Evolutionary conservation across 1,140 invertebrate species (phyloP).

Genomic region (Cherax quadricarinatus): DNA sequence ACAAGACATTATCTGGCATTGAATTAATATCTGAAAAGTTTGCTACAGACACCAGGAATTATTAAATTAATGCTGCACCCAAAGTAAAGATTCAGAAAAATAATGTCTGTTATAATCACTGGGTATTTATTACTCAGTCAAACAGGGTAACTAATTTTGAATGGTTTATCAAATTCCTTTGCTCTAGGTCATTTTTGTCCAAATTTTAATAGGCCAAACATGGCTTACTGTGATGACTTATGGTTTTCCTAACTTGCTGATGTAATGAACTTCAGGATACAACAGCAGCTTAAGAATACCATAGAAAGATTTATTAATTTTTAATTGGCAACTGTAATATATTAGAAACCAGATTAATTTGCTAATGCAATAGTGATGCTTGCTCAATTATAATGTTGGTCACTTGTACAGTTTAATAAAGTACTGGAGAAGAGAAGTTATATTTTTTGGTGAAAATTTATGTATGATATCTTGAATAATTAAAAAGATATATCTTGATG

Average conservation of each 20-base stretch:
- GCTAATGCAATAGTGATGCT: constrained; percentile 48
- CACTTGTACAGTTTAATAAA: constrained; percentile 45
- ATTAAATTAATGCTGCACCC: neutral
- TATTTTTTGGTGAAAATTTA: constrained; percentile 52
- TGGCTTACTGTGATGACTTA: constrained; percentile 21
- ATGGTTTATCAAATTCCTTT: constrained; percentile 16
- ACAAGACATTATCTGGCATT: neutral
- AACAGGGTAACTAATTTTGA: constrained; percentile 35
- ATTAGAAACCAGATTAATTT: constrained; percentile 32
- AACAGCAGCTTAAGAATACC: constrained; percentile 18
- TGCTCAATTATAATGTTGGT: constrained; percentile 56
- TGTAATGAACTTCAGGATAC: neutral
- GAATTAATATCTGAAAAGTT: neutral
- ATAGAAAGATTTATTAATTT: constrained; percentile 4
- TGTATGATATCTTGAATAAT: constrained; percentile 36
- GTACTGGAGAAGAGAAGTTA: constrained; percentile 56
- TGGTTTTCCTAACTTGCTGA: constrained; percentile 30
- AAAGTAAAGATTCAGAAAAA: neutral
- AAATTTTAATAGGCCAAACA: constrained; percentile 18
- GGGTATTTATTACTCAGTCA: constrained; percentile 3
- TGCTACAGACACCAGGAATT: neutral
- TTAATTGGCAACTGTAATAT: constrained; percentile 30
- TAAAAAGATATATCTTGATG: constrained; percentile 39
- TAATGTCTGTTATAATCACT: constrained; percentile 23
- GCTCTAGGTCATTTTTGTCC: constrained; percentile 24